phyloP scores from a whole-genome alignment of 2,888 invertebrate genomes.

The Listrodromus nycthemerus region DNA sequence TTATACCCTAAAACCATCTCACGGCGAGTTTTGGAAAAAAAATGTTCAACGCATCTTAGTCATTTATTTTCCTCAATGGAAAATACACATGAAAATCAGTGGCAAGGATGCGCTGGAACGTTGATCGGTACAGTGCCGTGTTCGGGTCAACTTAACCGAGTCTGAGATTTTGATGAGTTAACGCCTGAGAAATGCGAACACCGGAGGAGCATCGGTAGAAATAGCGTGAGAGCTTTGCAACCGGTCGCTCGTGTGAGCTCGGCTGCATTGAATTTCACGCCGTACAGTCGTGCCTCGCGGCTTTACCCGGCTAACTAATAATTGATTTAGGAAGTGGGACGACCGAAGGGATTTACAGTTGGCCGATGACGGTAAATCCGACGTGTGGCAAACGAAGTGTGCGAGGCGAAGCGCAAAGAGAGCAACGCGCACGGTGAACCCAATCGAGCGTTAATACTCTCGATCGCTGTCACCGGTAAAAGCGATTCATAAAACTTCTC shows the following conservation, averaged over 20 bases:
- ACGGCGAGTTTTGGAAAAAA: too few relatives aligned
- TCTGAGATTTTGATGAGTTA: not conserved
- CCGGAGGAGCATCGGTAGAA: not conserved
- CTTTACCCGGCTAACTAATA: constrained; percentile 71
- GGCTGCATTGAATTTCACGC: constrained; percentile 66
- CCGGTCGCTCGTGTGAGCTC: constrained; percentile 9
- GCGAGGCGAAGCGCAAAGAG: not conserved
- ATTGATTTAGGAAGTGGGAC: constrained; percentile 70
- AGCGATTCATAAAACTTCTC: constrained; percentile 34
- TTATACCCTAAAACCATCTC: not conserved
- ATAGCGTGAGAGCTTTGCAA: not conserved
- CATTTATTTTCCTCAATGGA: not conserved
- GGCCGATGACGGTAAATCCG: not conserved
- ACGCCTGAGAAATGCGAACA: not conserved
- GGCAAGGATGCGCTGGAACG: not conserved
- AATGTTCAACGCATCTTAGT: not conserved
- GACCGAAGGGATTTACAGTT: constrained; percentile 37
- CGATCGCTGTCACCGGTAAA: not conserved
- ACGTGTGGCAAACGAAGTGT: not conserved
- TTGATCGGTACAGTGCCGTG: not conserved
- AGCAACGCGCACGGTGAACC: not conserved
- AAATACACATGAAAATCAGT: not conserved
- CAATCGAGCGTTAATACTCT: not conserved
- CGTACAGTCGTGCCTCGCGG: constrained; percentile 50
- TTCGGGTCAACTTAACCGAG: not conserved